Base-by-base conservation (phyloP, 2,888 invertebrate species). In the Ethmia dodecea region DNA sequence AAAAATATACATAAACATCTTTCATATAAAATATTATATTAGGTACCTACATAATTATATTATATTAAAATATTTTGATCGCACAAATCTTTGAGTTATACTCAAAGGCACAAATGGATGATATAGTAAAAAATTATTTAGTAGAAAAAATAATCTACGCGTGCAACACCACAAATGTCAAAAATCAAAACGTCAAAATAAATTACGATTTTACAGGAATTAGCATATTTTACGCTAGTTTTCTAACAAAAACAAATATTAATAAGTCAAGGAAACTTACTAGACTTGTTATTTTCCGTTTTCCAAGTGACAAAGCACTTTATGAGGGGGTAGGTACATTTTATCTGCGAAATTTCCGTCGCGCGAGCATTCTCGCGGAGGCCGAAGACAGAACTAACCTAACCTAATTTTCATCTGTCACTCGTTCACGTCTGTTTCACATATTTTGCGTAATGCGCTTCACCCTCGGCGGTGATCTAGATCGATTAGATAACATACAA, bases 401-500 rank as follows among this genome's bases (percentile, higher is more conserved):
- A 74, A 77, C 73, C 78, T 78, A 76, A n/a, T 70, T 71, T 70
- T 55, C 68, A 69, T 41, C 73, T 75, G 73, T 74, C 71, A 72
- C 46, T 46, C 40, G 45, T 40, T 47, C 45, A 39, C 33, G 30
- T 43, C 33, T 38, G 35, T 42, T 40, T 37, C 33, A 35, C 40
- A 36, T 29, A 30, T 37, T 42, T 48, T 48, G 43, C 45, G 50
- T 43, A 55, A 55, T 48, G 37, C 38, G 42, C 37, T 12, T 30
- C 24, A 13, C 14, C 12, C n/a, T 20, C 12, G 31, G 13, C 13
- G 13, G 29, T 8, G 14, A 13, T 29, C 32, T 30, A 33, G 40
- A 27, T 16, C 15, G 29, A 29, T 37, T 40, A 35, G 40, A 34
- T 37, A 40, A 40, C 10, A 27, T 22, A 24, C 13, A 13, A 33